Percentiles rank a stretch among this genome's conserved stretches.
Evolutionary conservation across 2,113 vertebrate species (phyloP).

Genomic region (Platysternon megacephalum): DNA sequence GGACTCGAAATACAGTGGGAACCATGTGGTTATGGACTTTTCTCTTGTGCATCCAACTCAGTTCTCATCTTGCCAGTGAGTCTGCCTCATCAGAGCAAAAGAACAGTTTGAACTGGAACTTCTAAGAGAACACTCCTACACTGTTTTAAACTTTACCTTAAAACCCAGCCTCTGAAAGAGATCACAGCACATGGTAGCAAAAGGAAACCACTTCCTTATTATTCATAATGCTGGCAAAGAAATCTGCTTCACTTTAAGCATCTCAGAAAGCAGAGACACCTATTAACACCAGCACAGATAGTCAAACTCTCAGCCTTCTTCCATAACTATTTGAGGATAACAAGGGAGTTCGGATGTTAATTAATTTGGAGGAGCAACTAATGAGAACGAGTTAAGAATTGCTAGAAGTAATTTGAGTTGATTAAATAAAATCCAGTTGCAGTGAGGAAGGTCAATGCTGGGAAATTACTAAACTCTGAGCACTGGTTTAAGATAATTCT

Average conservation of each 20-base stretch:
- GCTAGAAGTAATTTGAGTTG: background rate
- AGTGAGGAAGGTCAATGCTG: background rate
- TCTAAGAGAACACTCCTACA: background rate
- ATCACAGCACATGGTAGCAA: background rate
- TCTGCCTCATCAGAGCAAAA: rapidly evolving
- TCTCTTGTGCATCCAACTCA: background rate
- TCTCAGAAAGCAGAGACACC: background rate
- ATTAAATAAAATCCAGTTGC: background rate
- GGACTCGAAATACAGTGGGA: background rate
- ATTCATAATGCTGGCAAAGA: rapidly evolving
- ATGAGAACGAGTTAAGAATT: background rate
- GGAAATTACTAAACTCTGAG: background rate
- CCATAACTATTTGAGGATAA: background rate
- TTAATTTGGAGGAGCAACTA: background rate
- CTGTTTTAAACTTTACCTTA: background rate
- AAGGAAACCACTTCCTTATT: background rate
- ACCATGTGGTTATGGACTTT: background rate
- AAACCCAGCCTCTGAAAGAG: background rate
- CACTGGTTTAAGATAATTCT: background rate
- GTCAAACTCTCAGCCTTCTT: no score
- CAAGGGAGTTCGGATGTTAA: background rate
- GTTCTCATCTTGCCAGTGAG: background rate
- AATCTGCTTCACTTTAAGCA: background rate
- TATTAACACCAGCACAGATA: background rate
- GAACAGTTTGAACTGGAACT: background rate